Percentiles rank a stretch among this genome's conserved stretches.
These are phyloP conservation scores for Pogoniulus pusillus DNA, from an alignment of 2,797 vertebrate species.

Conservation along the genomic window DNA sequence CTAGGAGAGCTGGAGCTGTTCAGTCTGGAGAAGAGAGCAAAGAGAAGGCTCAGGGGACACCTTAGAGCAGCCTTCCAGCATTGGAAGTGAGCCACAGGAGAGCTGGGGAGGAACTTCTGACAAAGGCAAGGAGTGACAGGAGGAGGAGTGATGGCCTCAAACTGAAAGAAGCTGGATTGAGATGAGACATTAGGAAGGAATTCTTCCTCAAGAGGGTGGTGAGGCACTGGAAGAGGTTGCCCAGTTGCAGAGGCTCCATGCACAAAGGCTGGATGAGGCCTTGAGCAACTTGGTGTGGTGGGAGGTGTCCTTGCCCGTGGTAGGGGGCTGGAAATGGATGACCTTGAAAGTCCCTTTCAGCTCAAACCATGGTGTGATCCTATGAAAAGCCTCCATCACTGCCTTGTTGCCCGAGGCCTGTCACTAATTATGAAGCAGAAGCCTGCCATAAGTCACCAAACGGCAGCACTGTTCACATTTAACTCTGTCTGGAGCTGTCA, in stretches of 20 bases:
- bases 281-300: not conserved
- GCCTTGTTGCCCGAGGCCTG: not conserved
- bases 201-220: not conserved
- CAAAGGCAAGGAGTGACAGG: not conserved
- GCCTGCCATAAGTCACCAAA: not conserved
- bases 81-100: not conserved
- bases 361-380: not conserved
- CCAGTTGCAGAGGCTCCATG: not conserved
- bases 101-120: not conserved
- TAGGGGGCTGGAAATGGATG: not conserved
- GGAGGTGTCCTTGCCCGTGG: too few species aligned
- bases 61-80: too few species aligned
- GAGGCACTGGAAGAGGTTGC: not conserved
- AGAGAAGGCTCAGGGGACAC: too few species aligned
- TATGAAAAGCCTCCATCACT: not conserved
- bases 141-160: not conserved
- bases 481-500: not conserved
- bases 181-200: not conserved
- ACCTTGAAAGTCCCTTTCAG: not conserved
- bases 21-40: too few species aligned
- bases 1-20: too few species aligned
- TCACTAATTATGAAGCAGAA: not conserved
- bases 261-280: not conserved
- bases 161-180: too few species aligned
- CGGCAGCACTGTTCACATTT: not conserved